Evolutionary conservation across 2,888 invertebrate species (phyloP), one percentile per base, ranked within the genome.

Genomic region (Ctena decussata): DNA sequence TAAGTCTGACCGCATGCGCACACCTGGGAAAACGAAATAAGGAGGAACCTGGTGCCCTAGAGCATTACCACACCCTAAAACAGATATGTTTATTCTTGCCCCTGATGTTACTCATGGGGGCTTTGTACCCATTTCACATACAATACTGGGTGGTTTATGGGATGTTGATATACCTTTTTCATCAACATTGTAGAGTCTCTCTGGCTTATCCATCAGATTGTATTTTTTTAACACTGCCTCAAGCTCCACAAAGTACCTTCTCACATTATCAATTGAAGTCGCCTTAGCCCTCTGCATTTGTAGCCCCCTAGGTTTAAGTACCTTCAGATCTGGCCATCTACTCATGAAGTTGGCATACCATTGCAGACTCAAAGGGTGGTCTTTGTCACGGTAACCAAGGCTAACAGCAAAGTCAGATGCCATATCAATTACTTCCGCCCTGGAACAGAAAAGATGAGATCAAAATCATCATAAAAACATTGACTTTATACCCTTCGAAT

Each of bases 301-400:
- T 15, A 81, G 72, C 15, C 82, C 80, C 49, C 79, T 41, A 0
- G 84, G 74, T 35, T 82, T 87, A 8, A 73, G 44, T 1, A 78
- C 27, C 24, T 78, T 77, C 21, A 91, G 60, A 46, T 86, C 80
- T n/a, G 84, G 89, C 88, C 89, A 89, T 24, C 87, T 35, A 0
- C 35, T 57, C 75, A 84, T 82, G 57, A 89, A 87, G 32, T 77
- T 39, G 12, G 60, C n/a, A 57, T 74, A 87, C 89, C 91, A 90
- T 32, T 81, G 73, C 12, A 79, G 27, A 0, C 75, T 72, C 32
- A 89, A 44, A 1, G 73, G 82, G 32, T 86, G 77, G 0, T 80
- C 77, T 15, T 32, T 46, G 24, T 76, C 74, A 39, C 86, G 77
- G 11, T 81, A 44, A 6, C 76, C 71, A 21, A 86, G 35, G n/a